phyloP scores from a whole-genome alignment of 2,113 vertebrate species.

The Zingel zingel region DNA sequence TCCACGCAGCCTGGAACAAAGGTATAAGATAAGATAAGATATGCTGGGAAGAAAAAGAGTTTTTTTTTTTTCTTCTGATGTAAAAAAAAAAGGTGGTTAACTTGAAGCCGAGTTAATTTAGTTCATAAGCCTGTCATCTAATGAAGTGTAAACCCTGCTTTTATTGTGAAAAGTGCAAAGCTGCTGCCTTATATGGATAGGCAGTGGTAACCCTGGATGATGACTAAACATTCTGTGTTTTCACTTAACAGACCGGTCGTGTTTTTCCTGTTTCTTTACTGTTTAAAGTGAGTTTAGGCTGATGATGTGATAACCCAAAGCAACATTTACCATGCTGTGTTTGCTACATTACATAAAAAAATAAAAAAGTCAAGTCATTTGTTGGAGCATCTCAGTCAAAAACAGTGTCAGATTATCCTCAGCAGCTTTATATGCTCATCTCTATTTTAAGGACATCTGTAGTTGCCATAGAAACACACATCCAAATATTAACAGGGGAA shows the following conservation, averaged over 20 bases:
- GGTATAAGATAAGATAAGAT: background rate
- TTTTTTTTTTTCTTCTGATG: background rate
- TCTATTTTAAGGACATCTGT: slow-evolving; percentile 25
- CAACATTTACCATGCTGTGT: no score
- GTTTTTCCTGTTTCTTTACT: background rate
- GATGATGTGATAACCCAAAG: background rate
- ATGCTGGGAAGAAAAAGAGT: background rate
- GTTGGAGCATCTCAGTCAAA: background rate
- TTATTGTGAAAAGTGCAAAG: slow-evolving; percentile 5
- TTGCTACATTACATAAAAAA: background rate
- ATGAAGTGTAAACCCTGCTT: background rate
- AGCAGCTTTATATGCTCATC: slow-evolving; percentile 11
- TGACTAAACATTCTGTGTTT: slow-evolving; percentile 14
- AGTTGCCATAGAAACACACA: slow-evolving; percentile 64
- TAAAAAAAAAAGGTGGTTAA: no score
- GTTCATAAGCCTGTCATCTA: background rate
- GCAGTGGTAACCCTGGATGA: slow-evolving; percentile 8
- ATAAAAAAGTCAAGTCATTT: background rate
- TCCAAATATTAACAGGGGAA: slow-evolving; percentile 54
- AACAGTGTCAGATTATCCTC: background rate
- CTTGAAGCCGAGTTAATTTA: background rate
- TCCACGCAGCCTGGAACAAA: background rate
- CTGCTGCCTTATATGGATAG: slow-evolving; percentile 57
- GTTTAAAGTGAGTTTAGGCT: background rate
- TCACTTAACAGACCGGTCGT: background rate